Base-by-base conservation (phyloP, 2,888 invertebrate species). In the Parnassius glacialis region DNA sequence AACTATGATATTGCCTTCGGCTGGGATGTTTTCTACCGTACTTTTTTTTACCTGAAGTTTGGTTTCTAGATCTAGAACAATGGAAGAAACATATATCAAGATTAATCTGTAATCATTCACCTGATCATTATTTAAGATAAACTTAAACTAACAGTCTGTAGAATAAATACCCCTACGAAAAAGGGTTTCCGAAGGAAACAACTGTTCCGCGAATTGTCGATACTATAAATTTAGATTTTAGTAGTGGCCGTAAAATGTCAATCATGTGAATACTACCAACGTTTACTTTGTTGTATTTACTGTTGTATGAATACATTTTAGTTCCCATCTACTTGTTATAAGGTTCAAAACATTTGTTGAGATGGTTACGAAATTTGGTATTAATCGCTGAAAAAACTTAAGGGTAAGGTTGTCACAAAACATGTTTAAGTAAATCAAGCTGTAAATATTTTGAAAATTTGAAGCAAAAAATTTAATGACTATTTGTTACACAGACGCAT, bases 151-250 rank as follows among this genome's bases (percentile, higher is more conserved):
- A 68, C 76, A 68, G 9, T n/a, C 48, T 42, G 13, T 57, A 45
- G 56, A 45, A 45, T 52, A 20, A 45, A 45, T 52, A 20, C 7
- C 41, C 20, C 48, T 3, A 25, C 9, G 64, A 62, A 62, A 77
- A 85, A 76, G 80, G 81, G 75, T 79, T 77, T 75, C 77, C 64
- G 70, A 78, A 78, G 80, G 79, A 80, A 81, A 79, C 79, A 74
- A 70, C 64, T 74, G 79, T 90, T 89, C 89, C 74, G 87, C 85
- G 90, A 90, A 90, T 85, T 84, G 72, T 72, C 65, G 74, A 68
- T 74, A 75, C 76, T 80, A 84, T 88, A 89, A 87, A 87, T 84
- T 82, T 77, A 74, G 74, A 52, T 55, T 79, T 80, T 76, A 76
- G 77, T 75, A 75, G 69, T 73, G 69, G 70, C 76, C 81, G 74